Evolutionary conservation across 2,797 vertebrate species (phyloP).

Genomic region (Melanitta fusca): DNA sequence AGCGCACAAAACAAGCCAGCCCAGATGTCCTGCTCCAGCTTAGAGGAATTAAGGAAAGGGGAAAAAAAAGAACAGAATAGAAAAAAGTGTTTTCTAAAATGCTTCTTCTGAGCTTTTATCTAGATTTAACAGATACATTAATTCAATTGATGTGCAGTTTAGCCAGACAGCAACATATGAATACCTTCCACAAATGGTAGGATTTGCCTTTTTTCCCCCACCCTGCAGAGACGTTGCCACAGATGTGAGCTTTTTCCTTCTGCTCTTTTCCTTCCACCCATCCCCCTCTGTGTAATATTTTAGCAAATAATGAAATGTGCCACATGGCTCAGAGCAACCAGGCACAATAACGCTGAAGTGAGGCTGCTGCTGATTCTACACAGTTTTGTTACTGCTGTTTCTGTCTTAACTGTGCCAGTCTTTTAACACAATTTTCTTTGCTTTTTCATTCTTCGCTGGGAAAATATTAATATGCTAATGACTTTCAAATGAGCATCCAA

Average conservation of each 20-base stretch:
- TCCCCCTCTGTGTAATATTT: constrained; percentile 8
- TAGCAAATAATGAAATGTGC: constrained; percentile 11
- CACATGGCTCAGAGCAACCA: neutral
- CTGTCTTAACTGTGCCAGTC: neutral
- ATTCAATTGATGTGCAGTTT: constrained; percentile 63
- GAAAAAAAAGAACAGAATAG: neutral
- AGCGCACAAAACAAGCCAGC: constrained; percentile 2
- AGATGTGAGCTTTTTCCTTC: constrained; percentile 42
- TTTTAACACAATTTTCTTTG: neutral
- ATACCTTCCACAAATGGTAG: constrained; percentile 55
- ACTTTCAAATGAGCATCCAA: neutral
- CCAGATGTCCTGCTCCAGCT: constrained; percentile 16
- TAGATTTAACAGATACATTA: constrained; percentile 59
- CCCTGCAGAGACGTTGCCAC: constrained; percentile 37
- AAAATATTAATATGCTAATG: constrained; percentile 16
- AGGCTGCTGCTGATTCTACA: neutral
- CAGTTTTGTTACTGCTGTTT: neutral
- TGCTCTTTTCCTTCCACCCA: constrained; percentile 1
- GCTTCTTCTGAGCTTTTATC: constrained; percentile 56
- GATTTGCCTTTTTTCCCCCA: constrained; percentile 37
- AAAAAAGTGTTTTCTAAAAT: constrained; percentile 57
- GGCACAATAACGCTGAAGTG: neutral
- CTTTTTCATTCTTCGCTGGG: neutral
- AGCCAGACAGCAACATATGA: constrained; percentile 48
- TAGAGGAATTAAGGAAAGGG: constrained; percentile 17